Conservation (phyloP, 2,888 invertebrate species). For the Platycnemis pennipes region DNA sequence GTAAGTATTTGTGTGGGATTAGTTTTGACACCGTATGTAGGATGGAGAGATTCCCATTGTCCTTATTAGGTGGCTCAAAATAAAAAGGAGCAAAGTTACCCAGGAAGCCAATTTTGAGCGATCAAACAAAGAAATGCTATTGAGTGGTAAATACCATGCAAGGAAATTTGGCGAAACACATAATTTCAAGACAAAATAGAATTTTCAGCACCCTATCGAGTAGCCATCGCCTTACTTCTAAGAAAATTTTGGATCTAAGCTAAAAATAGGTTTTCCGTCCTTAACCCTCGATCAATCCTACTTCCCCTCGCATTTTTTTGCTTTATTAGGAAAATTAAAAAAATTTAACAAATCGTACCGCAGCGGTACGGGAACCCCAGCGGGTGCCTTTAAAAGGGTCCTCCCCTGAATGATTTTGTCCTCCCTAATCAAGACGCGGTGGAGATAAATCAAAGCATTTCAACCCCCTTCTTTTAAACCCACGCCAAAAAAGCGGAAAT, state of each 20-base stretch:
- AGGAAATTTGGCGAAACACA: too few species aligned
- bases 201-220: neutral
- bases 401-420: neutral
- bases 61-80: too few species aligned
- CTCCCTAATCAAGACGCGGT: slow-evolving; percentile 12
- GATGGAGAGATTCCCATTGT: too few species aligned
- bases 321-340: neutral
- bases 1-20: too few species aligned
- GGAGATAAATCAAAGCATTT: slow-evolving; percentile 38
- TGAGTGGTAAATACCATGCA: too few species aligned
- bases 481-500: slow-evolving; percentile 14
- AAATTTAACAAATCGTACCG: neutral
- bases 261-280: too few species aligned
- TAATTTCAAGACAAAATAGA: too few species aligned
- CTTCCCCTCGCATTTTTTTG: neutral
- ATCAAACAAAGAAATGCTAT: too few species aligned
- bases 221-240: neutral
- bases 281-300: neutral
- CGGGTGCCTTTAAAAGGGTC: neutral
- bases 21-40: too few species aligned
- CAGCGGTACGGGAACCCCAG: neutral
- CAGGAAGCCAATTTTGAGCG: too few species aligned
- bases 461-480: slow-evolving; percentile 13
- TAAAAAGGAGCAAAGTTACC: too few species aligned
- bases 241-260: neutral